A percentile compares a stretch with the other conserved stretches of the same genome.
phyloP scores from a whole-genome alignment of 1,140 invertebrate species.

The Rhagoletis zephyria region DNA sequence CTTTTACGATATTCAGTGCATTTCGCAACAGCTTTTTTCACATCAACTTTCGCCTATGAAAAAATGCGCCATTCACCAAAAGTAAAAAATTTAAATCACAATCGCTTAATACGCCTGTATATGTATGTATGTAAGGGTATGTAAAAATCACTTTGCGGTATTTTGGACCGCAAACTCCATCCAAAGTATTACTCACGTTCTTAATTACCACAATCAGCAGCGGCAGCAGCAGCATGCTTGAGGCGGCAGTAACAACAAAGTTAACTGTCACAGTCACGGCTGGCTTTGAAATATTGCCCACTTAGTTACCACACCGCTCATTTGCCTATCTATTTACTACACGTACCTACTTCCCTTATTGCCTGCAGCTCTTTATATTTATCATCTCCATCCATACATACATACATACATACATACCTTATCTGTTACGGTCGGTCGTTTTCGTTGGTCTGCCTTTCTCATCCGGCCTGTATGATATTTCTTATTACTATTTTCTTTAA shows the following conservation, averaged over 20 bases:
- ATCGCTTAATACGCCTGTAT: background rate
- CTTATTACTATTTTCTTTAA: background rate
- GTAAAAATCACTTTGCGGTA: slow-evolving; percentile 36
- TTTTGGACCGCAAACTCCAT: background rate
- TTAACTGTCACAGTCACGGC: slow-evolving; percentile 21
- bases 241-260: background rate
- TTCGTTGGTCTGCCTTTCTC: background rate
- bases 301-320: slow-evolving; percentile 18
- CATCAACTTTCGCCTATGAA: slow-evolving; percentile 4
- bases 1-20: background rate
- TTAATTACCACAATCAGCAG: slow-evolving; percentile 7
- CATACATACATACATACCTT: background rate
- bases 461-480: background rate
- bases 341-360: too few relatives aligned
- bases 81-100: background rate
- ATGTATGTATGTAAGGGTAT: background rate
- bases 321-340: background rate
- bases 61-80: background rate
- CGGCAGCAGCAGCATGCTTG: background rate
- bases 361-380: too few relatives aligned
- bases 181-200: slow-evolving; percentile 32
- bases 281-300: slow-evolving; percentile 34
- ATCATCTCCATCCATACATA: too few relatives aligned
- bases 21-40: background rate
- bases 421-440: slow-evolving; percentile 35